Evolutionary conservation across 2,113 vertebrate species (phyloP).

Genomic region (Delphinus delphis): DNA sequence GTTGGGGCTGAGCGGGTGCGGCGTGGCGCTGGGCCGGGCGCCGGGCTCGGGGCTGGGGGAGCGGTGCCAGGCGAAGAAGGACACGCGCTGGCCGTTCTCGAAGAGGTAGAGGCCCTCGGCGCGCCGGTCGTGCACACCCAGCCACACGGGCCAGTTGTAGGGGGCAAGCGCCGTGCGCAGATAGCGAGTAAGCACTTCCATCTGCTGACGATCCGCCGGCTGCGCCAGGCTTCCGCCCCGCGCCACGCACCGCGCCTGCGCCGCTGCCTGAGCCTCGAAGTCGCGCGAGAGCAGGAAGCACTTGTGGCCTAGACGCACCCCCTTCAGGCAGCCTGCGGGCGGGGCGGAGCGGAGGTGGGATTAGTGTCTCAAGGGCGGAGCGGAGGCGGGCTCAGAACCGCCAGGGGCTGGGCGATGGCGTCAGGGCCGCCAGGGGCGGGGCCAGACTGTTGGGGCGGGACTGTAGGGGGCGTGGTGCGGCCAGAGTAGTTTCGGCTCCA

Average conservation of each 20-base stretch:
- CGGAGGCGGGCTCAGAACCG: background rate
- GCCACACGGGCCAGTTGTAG: slow-evolving; percentile 93
- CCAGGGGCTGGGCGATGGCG: background rate
- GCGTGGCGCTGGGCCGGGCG: slow-evolving; percentile 3
- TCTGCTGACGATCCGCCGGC: slow-evolving; percentile 88
- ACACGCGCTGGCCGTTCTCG: slow-evolving; percentile 89
- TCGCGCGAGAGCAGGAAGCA: slow-evolving; percentile 90
- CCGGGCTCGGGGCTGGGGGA: slow-evolving; percentile 41
- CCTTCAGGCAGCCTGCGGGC: slow-evolving; percentile 89
- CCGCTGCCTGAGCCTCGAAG: slow-evolving; percentile 86
- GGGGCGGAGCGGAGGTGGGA: background rate
- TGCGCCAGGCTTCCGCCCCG: slow-evolving; percentile 91
- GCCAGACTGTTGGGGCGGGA: background rate
- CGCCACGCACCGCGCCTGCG: slow-evolving; percentile 86
- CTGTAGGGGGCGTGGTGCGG: slow-evolving; percentile 36
- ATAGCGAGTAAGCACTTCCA: slow-evolving; percentile 88
- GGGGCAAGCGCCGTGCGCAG: slow-evolving; percentile 87
- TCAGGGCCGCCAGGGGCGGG: background rate
- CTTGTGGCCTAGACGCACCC: slow-evolving; percentile 87
- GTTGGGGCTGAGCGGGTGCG: slow-evolving; percentile 79
- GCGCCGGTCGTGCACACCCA: slow-evolving; percentile 91
- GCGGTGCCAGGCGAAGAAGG: slow-evolving; percentile 92
- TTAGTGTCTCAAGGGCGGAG: background rate
- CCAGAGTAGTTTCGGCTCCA: rapidly evolving
- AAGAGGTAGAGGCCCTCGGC: slow-evolving; percentile 91